Percentiles rank a stretch among this genome's conserved stretches.
phyloP scores from a whole-genome alignment of 2,797 vertebrate genomes.

The Prunella strophiata region DNA sequence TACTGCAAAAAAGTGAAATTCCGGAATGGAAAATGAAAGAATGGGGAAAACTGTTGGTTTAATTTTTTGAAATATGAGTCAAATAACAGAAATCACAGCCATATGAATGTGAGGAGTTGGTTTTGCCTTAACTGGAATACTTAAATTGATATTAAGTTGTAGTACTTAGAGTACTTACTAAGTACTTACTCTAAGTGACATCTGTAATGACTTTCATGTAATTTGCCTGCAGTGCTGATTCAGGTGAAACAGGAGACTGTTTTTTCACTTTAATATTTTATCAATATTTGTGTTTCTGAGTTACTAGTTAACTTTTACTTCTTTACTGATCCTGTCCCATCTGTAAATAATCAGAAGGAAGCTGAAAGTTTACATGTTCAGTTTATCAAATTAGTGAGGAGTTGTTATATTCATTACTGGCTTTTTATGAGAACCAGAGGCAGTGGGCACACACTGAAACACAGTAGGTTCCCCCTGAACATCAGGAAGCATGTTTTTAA shows the following conservation, averaged over 20 bases:
- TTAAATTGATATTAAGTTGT: not conserved
- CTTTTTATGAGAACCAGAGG: not conserved
- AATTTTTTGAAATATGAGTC: not conserved
- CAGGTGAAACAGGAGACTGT: not conserved
- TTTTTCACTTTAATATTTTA: not conserved
- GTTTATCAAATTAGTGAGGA: not conserved
- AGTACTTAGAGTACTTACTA: not conserved
- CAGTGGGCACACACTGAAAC: not conserved
- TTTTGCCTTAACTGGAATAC: not conserved
- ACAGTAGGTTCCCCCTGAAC: not conserved
- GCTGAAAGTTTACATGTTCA: not conserved
- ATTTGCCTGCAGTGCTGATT: not conserved
- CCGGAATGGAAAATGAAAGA: not conserved
- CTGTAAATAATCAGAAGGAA: not conserved
- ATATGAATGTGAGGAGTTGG: not conserved
- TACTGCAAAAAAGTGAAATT: not conserved
- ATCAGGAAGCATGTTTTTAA: not conserved
- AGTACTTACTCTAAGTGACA: not conserved
- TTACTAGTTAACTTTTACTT: not conserved
- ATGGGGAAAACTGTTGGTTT: not conserved
- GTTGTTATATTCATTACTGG: not conserved
- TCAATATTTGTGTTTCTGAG: not conserved
- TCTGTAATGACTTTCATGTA: not conserved
- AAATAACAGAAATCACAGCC: not conserved
- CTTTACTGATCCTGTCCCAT: not conserved